These are phyloP conservation scores for Microctonus brassicae DNA, from an alignment of 2,888 invertebrate species.

Conservation along the genomic window DNA sequence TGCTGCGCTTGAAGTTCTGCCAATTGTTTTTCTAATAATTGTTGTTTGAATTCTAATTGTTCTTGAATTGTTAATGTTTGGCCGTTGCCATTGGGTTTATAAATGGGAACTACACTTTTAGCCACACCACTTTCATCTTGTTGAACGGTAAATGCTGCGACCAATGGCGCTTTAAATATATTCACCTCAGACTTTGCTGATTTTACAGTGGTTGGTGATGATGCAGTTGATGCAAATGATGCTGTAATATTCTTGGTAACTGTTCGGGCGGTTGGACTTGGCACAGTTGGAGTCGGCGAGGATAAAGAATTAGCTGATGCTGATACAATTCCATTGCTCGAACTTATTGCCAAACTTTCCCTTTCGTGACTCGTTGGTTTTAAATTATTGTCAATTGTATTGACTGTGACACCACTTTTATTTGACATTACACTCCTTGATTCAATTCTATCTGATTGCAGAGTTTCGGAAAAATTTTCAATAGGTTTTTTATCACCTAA, in stretches of 20 bases:
- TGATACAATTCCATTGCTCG: constrained; percentile 57
- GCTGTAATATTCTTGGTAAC: constrained; percentile 25
- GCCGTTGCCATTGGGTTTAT: constrained; percentile 70
- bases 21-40: constrained; percentile 79
- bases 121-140: constrained; percentile 85
- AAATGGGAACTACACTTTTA: constrained; percentile 83
- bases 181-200: constrained; percentile 76
- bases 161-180: constrained; percentile 84
- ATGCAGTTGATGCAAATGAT: constrained; percentile 20
- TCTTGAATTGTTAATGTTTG: constrained; percentile 66
- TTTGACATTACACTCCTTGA: constrained; percentile 46
- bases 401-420: constrained; percentile 24
- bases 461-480: constrained; percentile 45
- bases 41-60: constrained; percentile 77
- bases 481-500: constrained; percentile 50
- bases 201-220: constrained; percentile 69
- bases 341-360: constrained; percentile 58
- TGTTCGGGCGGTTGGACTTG: constrained; percentile 34
- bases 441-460: constrained; percentile 47
- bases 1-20: constrained; percentile 77
- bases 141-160: constrained; percentile 88
- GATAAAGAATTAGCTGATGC: constrained; percentile 54
- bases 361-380: constrained; percentile 47
- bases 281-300: constrained; percentile 57
- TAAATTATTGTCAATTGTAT: constrained; percentile 39